These are phyloP conservation scores for Cryptoprocta ferox DNA, from an alignment of 2,797 vertebrate genomes.

Conservation along the genomic window DNA sequence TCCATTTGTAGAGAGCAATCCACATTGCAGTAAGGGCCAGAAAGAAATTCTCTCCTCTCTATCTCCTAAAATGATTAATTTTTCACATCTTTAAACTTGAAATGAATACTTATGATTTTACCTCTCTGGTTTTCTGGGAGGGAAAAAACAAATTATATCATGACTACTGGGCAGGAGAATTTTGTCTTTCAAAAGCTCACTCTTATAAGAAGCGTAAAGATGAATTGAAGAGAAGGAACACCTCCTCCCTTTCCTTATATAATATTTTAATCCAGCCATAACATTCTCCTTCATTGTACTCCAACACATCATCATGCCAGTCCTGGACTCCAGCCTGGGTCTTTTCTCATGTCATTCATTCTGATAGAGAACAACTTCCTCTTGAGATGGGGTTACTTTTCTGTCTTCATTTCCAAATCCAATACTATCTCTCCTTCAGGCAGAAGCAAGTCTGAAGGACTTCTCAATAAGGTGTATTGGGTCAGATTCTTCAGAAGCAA, in stretches of 20 bases:
- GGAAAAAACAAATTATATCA: neutral
- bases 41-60: neutral
- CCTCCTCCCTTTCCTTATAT: neutral
- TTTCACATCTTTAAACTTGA: neutral
- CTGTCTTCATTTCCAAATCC: neutral
- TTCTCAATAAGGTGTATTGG: neutral
- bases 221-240: neutral
- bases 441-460: neutral
- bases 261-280: neutral
- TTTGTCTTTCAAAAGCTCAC: slow-evolving; percentile 1
- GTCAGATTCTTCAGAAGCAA: neutral
- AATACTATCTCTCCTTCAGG: neutral
- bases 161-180: neutral
- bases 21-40: neutral
- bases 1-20: neutral
- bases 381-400: neutral
- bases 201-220: neutral
- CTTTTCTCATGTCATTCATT: neutral
- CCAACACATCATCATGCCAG: neutral
- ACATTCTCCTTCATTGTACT: neutral
- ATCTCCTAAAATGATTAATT: neutral
- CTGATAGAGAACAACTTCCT: too few relatives aligned
- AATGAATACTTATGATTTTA: neutral
- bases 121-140: neutral
- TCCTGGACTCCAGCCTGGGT: neutral